A percentile compares a stretch with the other conserved stretches of the same genome.
Evolutionary conservation across 2,888 invertebrate genomes (phyloP).

Genomic region (Tipula vernalis): DNA sequence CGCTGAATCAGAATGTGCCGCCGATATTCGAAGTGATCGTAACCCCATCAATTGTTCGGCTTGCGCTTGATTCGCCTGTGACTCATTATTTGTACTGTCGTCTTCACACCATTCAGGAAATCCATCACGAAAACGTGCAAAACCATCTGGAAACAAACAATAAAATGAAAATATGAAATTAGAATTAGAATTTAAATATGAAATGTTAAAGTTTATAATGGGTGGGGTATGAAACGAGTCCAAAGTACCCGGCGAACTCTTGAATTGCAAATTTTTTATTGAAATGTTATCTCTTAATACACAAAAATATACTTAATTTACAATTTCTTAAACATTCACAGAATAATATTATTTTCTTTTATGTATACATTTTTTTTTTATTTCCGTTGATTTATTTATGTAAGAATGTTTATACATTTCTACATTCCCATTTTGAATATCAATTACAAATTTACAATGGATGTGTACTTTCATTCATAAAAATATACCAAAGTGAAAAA

Average conservation of each 20-base stretch:
- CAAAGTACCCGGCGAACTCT: conserved; percentile 18
- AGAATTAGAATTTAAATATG: no score
- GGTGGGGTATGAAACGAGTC: not conserved
- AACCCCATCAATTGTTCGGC: conserved; percentile 49
- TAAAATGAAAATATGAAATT: no score
- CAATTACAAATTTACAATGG: not conserved
- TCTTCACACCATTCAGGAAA: conserved; percentile 88
- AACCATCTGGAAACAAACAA: conserved; percentile 56
- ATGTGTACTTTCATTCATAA: not conserved
- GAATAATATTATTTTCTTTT: not conserved
- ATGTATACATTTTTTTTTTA: not conserved
- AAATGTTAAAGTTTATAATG: conserved; percentile 11
- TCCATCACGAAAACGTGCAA: conserved; percentile 64
- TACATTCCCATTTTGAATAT: not conserved
- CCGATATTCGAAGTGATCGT: conserved; percentile 58
- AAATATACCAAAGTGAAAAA: not conserved
- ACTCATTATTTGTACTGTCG: conserved; percentile 54
- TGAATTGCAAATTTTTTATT: conserved; percentile 18
- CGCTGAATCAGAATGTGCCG: conserved; percentile 50
- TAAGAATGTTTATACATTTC: not conserved
- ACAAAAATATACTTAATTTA: conserved; percentile 16
- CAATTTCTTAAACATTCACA: conserved; percentile 15
- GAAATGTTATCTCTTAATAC: conserved; percentile 11
- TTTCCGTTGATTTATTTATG: not conserved
- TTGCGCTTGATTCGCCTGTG: conserved; percentile 39